phyloP scores from a whole-genome alignment of 1,140 invertebrate species.

The Bombus balteatus region DNA sequence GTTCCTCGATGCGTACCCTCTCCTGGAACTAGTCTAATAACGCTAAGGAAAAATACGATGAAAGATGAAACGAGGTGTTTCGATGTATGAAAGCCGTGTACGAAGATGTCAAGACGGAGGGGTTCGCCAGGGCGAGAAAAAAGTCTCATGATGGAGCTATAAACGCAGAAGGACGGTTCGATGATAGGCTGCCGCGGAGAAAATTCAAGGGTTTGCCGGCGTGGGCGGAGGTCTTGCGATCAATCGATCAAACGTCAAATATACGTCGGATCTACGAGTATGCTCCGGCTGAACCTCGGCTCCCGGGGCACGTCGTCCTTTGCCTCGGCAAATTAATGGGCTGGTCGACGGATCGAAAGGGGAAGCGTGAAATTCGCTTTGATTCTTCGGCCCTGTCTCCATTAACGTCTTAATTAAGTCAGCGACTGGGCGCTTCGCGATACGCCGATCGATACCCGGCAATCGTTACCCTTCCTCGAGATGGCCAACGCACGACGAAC shows the following conservation, averaged over 20 bases:
- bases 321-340: conserved; percentile 59
- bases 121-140: no score
- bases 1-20: no score
- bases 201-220: conserved; percentile 30
- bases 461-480: conserved; percentile 14
- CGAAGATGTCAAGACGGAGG: no score
- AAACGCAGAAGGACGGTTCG: neutral
- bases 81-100: no score
- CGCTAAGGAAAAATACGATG: no score
- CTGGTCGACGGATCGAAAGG: conserved; percentile 32
- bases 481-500: no score
- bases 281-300: neutral
- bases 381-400: conserved; percentile 36
- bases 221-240: conserved; percentile 34
- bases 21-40: no score
- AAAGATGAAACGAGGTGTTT: no score
- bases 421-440: conserved; percentile 20
- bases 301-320: conserved; percentile 12
- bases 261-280: conserved; percentile 45
- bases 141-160: neutral
- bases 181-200: conserved; percentile 24
- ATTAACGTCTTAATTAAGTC: conserved; percentile 53
- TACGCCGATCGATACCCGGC: conserved; percentile 29
- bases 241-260: conserved; percentile 70
- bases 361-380: conserved; percentile 51